Percentiles rank a stretch among this genome's conserved stretches.
These are phyloP conservation scores for Tachypleus tridentatus DNA, from an alignment of 1,140 invertebrate species.

Conservation along the genomic window DNA sequence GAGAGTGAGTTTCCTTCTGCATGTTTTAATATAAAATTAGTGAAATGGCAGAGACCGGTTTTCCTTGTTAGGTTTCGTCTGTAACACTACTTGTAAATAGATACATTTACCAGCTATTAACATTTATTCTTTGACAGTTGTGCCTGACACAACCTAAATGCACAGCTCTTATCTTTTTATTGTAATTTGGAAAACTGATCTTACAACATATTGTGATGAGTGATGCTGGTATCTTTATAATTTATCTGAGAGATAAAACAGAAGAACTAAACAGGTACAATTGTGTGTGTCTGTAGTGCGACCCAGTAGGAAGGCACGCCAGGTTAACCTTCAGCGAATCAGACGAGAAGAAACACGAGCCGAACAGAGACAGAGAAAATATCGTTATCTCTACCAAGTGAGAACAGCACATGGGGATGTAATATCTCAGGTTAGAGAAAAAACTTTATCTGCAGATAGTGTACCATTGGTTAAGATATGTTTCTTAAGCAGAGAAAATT, in stretches of 20 bases:
- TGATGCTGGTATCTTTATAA: too few species aligned
- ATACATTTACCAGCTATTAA: too few species aligned
- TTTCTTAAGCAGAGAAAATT: too few species aligned
- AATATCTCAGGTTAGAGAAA: constrained; percentile 55
- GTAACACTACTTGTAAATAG: neutral
- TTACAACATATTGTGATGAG: too few species aligned
- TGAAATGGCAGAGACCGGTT: neutral
- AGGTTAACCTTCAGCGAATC: constrained; percentile 37
- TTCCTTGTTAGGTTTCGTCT: neutral
- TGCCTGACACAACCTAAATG: too few species aligned
- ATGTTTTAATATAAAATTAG: too few species aligned
- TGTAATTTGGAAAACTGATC: too few species aligned
- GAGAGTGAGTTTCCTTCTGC: constrained; percentile 22
- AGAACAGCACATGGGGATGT: constrained; percentile 76
- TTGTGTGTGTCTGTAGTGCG: constrained; percentile 6
- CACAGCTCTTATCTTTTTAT: too few species aligned
- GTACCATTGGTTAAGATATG: too few species aligned
- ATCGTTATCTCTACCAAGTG: constrained; percentile 77
- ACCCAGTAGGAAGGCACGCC: constrained; percentile 32
- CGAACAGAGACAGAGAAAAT: constrained; percentile 65
- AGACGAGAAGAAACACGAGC: constrained; percentile 54
- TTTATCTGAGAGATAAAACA: neutral
- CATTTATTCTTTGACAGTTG: too few species aligned
- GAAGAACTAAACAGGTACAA: neutral
- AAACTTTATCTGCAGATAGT: too few species aligned